Evolutionary conservation across 2,797 vertebrate genomes (phyloP), one percentile per base, ranked within the genome.

Genomic region (Channallabes apus): DNA sequence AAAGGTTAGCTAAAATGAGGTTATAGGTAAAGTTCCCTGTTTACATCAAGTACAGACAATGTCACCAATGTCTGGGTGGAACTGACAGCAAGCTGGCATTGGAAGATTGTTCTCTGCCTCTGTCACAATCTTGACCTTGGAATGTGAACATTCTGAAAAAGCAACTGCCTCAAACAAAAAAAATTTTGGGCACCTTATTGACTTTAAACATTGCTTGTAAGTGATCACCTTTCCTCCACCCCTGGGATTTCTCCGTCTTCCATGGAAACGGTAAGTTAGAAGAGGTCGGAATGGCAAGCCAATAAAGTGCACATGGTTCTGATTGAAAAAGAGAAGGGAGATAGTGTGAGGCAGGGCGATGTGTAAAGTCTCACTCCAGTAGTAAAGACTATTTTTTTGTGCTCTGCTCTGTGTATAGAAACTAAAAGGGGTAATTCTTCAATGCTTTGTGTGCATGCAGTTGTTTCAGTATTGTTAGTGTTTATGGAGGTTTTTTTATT

Each of bases 271-370:
- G 8, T 91, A 92, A 90, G 89, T 90, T 87, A 85, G 89, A 87
- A 38, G 12, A 41, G 58, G 77, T 79, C 22, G 51, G 85, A 86
- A 89, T 89, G 77, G 84, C 56, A 35, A 86, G 83, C 90, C 89
- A 93, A 89, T 92, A 92, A 93, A 93, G 84, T 83, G 89, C 93
- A 93, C 90, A 91, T 93, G 93, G 88, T 92, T 89, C 89, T 92
- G 91, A 93, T 93, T 89, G 91, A 89, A 89, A 88, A 65, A 59
- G 35, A 79, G 32, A 78, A 78, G 18, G 18, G 27, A 58, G 54
- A 76, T 12, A 32, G 54, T 11, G 51, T 54, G 54, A 59, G 32
- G n/a, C 58, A 51, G 38, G 79, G 59, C 27, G n/a, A 65, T 62
- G 61, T 64, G 58, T 72, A 77, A 86, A 18, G 20, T 75, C 15